phyloP scores from a whole-genome alignment of 1,140 invertebrate genomes.

The Caenorhabditis brenneri region DNA sequence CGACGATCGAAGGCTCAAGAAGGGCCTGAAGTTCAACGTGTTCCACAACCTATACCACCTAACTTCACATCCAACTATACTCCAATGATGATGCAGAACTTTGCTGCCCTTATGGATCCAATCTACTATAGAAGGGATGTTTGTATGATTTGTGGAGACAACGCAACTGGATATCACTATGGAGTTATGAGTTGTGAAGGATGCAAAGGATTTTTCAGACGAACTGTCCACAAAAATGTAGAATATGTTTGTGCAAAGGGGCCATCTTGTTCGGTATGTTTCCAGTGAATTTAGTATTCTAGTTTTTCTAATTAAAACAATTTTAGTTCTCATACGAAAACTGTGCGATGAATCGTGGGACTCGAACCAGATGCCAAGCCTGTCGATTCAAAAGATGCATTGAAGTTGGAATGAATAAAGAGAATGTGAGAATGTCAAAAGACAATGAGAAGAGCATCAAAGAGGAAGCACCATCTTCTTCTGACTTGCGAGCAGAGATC shows the following conservation, averaged over 20 bases:
- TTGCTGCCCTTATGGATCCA: background rate
- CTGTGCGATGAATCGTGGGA: background rate
- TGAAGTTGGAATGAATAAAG: background rate
- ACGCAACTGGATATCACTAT: conserved; percentile 77
- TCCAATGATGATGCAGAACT: background rate
- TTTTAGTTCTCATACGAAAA: background rate
- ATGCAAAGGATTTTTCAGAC: conserved; percentile 72
- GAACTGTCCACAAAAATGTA: background rate
- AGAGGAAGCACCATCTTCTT: background rate
- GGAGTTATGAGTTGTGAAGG: conserved; percentile 77
- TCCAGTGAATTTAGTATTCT: background rate
- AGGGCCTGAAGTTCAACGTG: background rate
- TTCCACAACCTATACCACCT: background rate
- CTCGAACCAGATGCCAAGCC: background rate
- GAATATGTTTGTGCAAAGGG: background rate
- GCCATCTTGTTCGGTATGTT: background rate
- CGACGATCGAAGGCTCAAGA: background rate
- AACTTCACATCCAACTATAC: background rate
- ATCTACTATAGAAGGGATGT: background rate
- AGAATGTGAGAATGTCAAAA: background rate
- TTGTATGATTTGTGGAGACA: conserved; percentile 78
- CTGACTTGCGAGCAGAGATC: background rate
- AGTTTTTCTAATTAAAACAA: background rate
- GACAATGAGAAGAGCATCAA: background rate
- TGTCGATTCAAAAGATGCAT: background rate